phyloP scores from a whole-genome alignment of 2,113 vertebrate genomes.

The Planiliza haematocheilus region DNA sequence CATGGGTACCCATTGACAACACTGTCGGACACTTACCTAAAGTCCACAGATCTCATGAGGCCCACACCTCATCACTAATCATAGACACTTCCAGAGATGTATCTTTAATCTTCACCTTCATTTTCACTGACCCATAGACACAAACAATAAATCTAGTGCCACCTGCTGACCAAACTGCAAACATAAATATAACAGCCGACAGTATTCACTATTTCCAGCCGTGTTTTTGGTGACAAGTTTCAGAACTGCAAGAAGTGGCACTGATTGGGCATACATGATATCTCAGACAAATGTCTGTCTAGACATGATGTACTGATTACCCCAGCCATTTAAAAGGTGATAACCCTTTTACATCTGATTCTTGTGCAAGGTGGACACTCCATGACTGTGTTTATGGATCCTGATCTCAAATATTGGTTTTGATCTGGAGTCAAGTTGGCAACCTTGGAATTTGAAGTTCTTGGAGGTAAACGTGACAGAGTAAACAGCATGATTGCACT shows the following conservation, averaged over 20 bases:
- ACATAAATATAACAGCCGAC: not conserved
- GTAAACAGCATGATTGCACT: conserved; percentile 14
- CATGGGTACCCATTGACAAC: not conserved
- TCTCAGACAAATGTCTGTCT: not conserved
- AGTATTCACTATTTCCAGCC: not conserved
- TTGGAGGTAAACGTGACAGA: conserved; percentile 17
- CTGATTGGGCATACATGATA: not conserved
- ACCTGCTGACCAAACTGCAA: conserved; percentile 49
- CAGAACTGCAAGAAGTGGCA: not conserved
- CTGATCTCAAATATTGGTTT: conserved; percentile 2
- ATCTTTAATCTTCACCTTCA: not conserved
- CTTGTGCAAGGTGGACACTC: not conserved
- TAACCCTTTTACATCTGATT: not conserved
- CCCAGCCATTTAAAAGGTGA: not conserved
- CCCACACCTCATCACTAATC: not conserved
- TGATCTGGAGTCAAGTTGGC: not conserved
- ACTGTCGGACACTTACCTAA: not conserved
- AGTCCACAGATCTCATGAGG: not conserved
- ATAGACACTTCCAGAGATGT: not conserved
- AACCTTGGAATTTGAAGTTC: not conserved
- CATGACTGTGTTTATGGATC: not conserved
- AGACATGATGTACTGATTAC: not conserved
- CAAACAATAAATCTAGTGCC: conserved; percentile 36
- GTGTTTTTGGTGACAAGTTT: not conserved
- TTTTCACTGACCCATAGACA: not conserved